phyloP scores from a whole-genome alignment of 2,113 vertebrate species.

The Rhinoderma darwinii region DNA sequence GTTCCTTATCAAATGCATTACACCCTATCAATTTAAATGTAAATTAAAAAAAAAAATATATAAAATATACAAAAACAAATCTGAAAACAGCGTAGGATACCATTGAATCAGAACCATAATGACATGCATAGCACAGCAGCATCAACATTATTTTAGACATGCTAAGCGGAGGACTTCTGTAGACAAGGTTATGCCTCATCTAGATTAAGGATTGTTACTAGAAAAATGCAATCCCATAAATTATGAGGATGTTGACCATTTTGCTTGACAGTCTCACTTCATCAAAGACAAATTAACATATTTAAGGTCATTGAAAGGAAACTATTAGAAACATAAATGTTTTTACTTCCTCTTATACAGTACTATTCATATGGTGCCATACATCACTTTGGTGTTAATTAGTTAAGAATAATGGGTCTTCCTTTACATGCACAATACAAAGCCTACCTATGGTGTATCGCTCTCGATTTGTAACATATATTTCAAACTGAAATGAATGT shows the following conservation, averaged over 20 bases:
- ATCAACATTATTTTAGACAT: slow-evolving; percentile 49
- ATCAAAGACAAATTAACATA: slow-evolving; percentile 61
- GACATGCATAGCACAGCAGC: slow-evolving; percentile 13
- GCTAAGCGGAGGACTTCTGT: slow-evolving; percentile 29
- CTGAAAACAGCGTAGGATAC: background rate
- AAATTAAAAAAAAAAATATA: background rate
- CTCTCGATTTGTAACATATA: slow-evolving; percentile 44
- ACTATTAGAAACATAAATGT: slow-evolving; percentile 60
- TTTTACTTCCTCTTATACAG: slow-evolving; percentile 52
- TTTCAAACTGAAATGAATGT: slow-evolving; percentile 31
- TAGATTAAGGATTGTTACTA: slow-evolving; percentile 55
- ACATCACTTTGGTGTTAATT: slow-evolving; percentile 56
- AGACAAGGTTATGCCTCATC: slow-evolving; percentile 59
- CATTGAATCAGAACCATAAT: slow-evolving; percentile 33
- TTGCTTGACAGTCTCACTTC: slow-evolving; percentile 57
- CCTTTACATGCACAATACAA: slow-evolving; percentile 36
- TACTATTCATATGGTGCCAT: slow-evolving; percentile 24
- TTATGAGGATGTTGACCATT: slow-evolving; percentile 58
- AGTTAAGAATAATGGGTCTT: slow-evolving; percentile 56
- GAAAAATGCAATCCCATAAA: slow-evolving; percentile 57
- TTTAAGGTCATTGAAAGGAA: slow-evolving; percentile 60
- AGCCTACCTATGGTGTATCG: slow-evolving; percentile 40
- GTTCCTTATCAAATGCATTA: too few species aligned
- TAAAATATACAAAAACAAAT: background rate
- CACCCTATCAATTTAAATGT: background rate